These are phyloP conservation scores for Meandrina meandrites DNA, from an alignment of 92 coral and sea anemone species.

Conservation along the genomic window DNA sequence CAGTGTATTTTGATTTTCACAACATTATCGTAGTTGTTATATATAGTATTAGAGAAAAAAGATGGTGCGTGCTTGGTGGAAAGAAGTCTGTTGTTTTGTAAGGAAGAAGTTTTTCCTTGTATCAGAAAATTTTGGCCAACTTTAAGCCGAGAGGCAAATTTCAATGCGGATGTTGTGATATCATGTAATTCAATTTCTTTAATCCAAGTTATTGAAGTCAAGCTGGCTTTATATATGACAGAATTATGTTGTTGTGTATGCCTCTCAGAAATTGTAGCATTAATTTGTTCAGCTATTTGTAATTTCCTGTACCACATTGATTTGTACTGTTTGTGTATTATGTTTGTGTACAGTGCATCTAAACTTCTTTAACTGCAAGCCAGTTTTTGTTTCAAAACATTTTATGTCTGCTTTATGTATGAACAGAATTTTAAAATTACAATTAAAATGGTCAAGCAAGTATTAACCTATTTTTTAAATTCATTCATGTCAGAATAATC, in stretches of 20 bases:
- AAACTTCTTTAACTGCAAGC: not conserved
- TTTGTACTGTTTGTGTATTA: not conserved
- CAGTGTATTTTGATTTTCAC: not conserved
- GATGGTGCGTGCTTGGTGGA: constrained; percentile 29
- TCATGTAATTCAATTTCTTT: not conserved
- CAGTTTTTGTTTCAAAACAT: not conserved
- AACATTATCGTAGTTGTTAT: constrained; percentile 1
- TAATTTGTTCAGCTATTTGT: not conserved
- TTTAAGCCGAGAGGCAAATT: not conserved
- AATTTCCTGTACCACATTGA: not conserved
- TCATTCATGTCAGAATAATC: not conserved
- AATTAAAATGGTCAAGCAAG: not conserved
- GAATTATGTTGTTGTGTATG: not conserved
- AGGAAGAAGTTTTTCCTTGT: not conserved
- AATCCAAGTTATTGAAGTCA: not conserved
- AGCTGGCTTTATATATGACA: not conserved
- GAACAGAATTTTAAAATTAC: too few relatives aligned
- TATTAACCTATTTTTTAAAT: not conserved
- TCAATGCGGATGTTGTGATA: not conserved
- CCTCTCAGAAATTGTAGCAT: not conserved
- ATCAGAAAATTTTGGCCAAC: not conserved
- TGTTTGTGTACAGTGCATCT: not conserved
- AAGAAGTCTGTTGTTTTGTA: constrained; percentile 22
- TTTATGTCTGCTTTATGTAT: not conserved
- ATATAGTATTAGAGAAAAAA: not conserved